These are phyloP conservation scores for Aphodius granarius DNA, from an alignment of 2,888 invertebrate genomes.

Conservation along the genomic window DNA sequence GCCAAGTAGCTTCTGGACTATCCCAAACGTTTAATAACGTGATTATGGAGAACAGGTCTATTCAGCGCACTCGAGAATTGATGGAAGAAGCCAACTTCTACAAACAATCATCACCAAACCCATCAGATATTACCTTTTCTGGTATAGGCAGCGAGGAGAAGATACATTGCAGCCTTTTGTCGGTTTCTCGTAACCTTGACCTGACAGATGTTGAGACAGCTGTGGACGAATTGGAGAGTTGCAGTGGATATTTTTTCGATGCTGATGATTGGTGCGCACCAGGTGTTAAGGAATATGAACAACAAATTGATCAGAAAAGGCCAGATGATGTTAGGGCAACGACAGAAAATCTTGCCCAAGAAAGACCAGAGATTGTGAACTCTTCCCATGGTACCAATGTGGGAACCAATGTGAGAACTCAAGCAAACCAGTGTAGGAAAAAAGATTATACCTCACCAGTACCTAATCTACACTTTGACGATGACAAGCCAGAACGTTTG, in stretches of 20 bases:
- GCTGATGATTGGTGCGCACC: neutral
- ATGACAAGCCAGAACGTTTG: too few species aligned
- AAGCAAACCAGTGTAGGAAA: too few species aligned
- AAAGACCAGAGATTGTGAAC: too few species aligned
- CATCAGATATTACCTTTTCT: neutral
- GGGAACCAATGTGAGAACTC: too few species aligned
- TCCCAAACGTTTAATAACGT: neutral
- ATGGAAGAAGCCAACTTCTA: neutral
- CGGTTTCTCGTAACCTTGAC: neutral
- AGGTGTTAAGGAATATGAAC: neutral
- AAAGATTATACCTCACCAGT: neutral
- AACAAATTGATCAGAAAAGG: neutral
- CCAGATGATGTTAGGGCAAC: neutral
- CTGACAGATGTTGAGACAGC: conserved; percentile 11
- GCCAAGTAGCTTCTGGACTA: neutral
- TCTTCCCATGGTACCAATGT: too few species aligned
- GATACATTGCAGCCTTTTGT: neutral
- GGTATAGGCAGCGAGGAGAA: too few species aligned
- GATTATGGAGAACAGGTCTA: neutral
- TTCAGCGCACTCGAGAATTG: neutral
- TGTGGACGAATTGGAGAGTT: conserved; percentile 12
- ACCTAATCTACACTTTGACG: too few species aligned
- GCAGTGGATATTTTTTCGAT: conserved; percentile 12
- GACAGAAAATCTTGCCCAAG: too few species aligned
- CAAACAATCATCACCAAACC: neutral